A percentile compares a stretch with the other conserved stretches of the same genome.
Conservation (phyloP, 2,888 invertebrate species). For the Acronicta psi region DNA sequence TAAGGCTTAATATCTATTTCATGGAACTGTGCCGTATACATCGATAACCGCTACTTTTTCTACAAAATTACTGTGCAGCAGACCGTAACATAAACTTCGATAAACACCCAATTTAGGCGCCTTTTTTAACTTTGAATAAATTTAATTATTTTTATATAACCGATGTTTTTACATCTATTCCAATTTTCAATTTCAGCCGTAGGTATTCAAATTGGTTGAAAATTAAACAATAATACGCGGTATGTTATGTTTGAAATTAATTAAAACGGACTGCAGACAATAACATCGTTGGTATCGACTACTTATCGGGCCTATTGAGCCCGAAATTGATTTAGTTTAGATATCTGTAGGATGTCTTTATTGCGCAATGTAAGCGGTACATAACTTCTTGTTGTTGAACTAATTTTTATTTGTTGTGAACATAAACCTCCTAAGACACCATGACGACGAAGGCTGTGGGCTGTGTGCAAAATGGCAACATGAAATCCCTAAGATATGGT, state of each 20-base stretch:
- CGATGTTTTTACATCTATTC: conserved; percentile 17
- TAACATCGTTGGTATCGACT: not conserved
- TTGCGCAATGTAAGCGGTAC: too few relatives aligned
- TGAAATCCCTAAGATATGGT: too few relatives aligned
- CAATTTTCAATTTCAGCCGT: conserved; percentile 17
- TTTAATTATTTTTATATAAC: conserved; percentile 24
- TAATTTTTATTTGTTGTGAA: too few relatives aligned
- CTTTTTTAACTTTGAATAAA: conserved; percentile 8
- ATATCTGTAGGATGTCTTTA: too few relatives aligned
- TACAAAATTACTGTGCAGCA: conserved; percentile 14
- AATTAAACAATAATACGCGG: conserved; percentile 40
- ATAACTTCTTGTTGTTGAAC: too few relatives aligned
- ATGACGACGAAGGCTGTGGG: too few relatives aligned
- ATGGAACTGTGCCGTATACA: too few relatives aligned
- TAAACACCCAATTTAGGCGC: conserved; percentile 32
- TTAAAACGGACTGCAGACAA: conserved; percentile 25
- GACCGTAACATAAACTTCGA: conserved; percentile 23
- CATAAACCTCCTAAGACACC: too few relatives aligned
- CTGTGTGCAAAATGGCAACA: not conserved
- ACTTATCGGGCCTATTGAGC: too few relatives aligned
- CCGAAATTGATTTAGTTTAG: too few relatives aligned
- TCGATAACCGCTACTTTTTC: conserved; percentile 17
- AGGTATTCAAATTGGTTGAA: conserved; percentile 32
- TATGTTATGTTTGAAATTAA: conserved; percentile 31
- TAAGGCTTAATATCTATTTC: too few relatives aligned